Conservation (phyloP, 2,888 invertebrate species). For the Gibbula magus region DNA sequence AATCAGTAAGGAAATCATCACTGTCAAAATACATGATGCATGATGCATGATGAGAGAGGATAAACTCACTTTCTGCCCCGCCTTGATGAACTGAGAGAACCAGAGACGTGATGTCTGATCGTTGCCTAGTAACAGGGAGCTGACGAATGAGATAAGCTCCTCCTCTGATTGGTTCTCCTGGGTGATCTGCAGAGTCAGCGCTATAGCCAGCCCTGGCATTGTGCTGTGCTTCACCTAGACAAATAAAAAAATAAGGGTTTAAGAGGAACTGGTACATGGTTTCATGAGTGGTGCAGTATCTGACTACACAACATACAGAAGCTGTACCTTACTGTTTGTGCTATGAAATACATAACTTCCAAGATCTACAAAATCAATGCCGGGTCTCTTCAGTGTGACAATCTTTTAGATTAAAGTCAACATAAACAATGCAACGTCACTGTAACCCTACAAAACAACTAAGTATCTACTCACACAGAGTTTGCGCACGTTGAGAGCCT, state of each 20-base stretch:
- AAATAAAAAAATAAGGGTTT: not conserved
- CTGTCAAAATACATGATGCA: too few species aligned
- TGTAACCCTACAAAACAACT: too few species aligned
- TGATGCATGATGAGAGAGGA: not conserved
- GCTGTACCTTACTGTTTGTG: too few species aligned
- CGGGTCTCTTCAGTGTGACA: too few species aligned
- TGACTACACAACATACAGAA: too few species aligned
- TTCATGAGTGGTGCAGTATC: not conserved
- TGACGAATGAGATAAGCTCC: slow-evolving; percentile 87
- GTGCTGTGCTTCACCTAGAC: slow-evolving; percentile 85
- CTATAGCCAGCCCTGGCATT: slow-evolving; percentile 91
- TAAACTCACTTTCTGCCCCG: slow-evolving; percentile 80
- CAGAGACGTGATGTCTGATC: slow-evolving; percentile 92
- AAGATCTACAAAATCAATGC: too few species aligned
- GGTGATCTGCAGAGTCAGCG: slow-evolving; percentile 82
- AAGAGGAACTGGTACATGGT: not conserved
- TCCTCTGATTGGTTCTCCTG: slow-evolving; percentile 75
- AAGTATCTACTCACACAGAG: slow-evolving; percentile 82
- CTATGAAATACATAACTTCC: too few species aligned
- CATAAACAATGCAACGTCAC: too few species aligned
- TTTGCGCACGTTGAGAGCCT: slow-evolving; percentile 88
- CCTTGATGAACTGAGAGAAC: slow-evolving; percentile 93
- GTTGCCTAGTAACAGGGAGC: slow-evolving; percentile 90
- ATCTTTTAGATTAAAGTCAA: too few species aligned
- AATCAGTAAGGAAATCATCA: too few species aligned